Percentiles rank a stretch among this genome's conserved stretches.
These are phyloP conservation scores for Protobothrops mucrosquamatus DNA, from an alignment of 2,113 vertebrate genomes.

Conservation along the genomic window DNA sequence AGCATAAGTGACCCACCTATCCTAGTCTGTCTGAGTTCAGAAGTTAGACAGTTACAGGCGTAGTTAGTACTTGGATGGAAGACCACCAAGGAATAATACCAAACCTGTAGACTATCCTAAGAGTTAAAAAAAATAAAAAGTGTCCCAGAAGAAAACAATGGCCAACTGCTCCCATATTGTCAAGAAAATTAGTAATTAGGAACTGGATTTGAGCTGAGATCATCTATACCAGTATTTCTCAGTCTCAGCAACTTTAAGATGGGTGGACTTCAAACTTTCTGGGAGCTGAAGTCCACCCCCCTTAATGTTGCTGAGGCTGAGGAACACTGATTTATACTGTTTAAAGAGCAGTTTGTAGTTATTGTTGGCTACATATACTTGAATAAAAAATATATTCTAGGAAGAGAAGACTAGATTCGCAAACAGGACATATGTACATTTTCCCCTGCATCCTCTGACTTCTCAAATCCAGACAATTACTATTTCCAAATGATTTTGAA, in stretches of 20 bases:
- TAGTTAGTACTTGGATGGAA: not conserved
- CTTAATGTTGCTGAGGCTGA: too few relatives aligned
- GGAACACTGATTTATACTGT: not conserved
- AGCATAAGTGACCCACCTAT: not conserved
- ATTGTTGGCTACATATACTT: not conserved
- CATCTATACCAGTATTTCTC: not conserved
- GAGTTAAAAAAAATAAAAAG: not conserved
- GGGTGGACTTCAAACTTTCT: not conserved
- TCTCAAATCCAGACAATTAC: not conserved
- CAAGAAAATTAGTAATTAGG: not conserved
- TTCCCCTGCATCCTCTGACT: too few relatives aligned
- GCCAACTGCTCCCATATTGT: not conserved
- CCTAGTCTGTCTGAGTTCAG: not conserved
- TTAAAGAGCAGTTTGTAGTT: not conserved
- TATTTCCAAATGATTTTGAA: not conserved
- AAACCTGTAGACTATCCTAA: not conserved
- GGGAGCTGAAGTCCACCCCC: not conserved
- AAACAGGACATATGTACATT: not conserved
- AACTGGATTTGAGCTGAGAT: not conserved
- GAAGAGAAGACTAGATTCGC: not conserved
- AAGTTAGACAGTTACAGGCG: not conserved
- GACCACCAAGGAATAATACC: not conserved
- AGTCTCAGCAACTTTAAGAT: not conserved
- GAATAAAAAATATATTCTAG: not conserved
- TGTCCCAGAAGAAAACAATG: not conserved